Evolutionary conservation across 2,797 vertebrate species (phyloP), one percentile per base, ranked within the genome.

Genomic region (Austrolebias charrua): DNA sequence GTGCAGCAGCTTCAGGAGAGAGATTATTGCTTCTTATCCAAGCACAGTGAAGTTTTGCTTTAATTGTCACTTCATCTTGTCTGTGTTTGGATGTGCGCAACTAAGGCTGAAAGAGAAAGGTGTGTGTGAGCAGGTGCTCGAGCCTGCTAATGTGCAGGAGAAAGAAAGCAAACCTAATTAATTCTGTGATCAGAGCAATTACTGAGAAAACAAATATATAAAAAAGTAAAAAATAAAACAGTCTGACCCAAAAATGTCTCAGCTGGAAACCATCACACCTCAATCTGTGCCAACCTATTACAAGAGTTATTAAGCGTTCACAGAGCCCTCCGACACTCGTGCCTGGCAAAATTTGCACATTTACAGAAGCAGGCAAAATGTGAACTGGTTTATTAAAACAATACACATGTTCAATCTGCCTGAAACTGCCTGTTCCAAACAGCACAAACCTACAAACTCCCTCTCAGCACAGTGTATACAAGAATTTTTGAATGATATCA

Each of bases 131-230:
- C 76, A 78, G 64, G 71, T 82, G 49, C 42, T 35, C 18, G 52
- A 50, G 55, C 54, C 29, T 13, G 50, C 46, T 12, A 60, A 61
- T 44, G 56, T 52, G 58, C 48, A 59, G 46, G 4, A 28, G 33
- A 61, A 58, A 62, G 65, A 76, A 55, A 62, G 71, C 63, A 79
- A 83, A 86, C 57, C 76, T 83, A 81, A 89, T 88, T 87, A 86
- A 80, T 88, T 54, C 67, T 75, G 60, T 65, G 81, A 90, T 91
- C 87, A 91, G 91, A 90, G 86, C 80, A 78, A 86, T 88, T 85
- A 88, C 81, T 76, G 69, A 35, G 49, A 28, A 40, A 16, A 38
- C 2, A 38, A 10, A 38, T 38, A 38, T 38, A 38, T 38, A 38
- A 33, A 33, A 6, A 33, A 33, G 9, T 33, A 24, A 15, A 69